Base-by-base conservation (phyloP, 2,888 invertebrate species). In the Sialis lutaria region DNA sequence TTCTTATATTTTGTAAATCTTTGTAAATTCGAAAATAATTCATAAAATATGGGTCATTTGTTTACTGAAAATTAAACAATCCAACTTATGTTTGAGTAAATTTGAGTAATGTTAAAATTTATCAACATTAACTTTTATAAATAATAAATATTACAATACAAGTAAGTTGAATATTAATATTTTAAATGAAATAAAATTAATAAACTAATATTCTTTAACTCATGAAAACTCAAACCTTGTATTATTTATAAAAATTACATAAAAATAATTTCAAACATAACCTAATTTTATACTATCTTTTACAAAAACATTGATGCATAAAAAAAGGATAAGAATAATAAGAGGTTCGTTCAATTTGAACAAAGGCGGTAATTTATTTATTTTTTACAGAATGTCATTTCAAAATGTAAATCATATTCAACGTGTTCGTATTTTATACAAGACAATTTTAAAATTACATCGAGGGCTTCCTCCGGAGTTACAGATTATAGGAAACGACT, bases 381-480 rank as follows among this genome's bases (percentile, higher is more conserved):
- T 33, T 40, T 40, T 7, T 10, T 34, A 13, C 9, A 32, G 12
- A 35, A 22, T 22, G 22, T 2, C 22, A 22, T 22, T 22, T 22
- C 22, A 22, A 22, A 22, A 22, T 22, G 22, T 22, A 4, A 22
- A 22, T 49, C 72, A 75, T 59, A 58, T 62, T 7, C 67, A 67
- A 52, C 62, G 67, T 42, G 75, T 77, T 2, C 59, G 70, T 50
- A 59, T 66, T 22, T 57, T 79, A 10, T 79, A 78, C 58, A 79
- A 79, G 60, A 69, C 71, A 1, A 69, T 79, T 46, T 60, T 78
- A 48, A 69, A 67, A 53, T 60, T 79, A 9, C 78, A 79, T 55
- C 60, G 73, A 49, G 74, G 75, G 6, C 56, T 79, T 8, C 78
- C 79, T 1, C 51, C 58, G 12, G 73, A 74, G 53, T 56, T 77